These are phyloP conservation scores for Tenodera sinensis DNA, from an alignment of 2,888 invertebrate species.

Conservation along the genomic window DNA sequence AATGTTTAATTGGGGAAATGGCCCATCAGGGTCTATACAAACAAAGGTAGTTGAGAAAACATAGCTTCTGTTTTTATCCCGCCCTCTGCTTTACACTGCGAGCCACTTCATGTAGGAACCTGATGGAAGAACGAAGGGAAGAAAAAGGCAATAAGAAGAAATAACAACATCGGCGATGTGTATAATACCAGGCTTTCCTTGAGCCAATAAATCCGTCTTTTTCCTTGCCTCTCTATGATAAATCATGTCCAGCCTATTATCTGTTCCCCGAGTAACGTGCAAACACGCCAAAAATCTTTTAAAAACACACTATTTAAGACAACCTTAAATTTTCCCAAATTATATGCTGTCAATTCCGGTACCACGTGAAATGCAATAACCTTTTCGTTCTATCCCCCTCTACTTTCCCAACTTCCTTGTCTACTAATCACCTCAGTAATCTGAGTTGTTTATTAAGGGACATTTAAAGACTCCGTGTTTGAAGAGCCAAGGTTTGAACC, in stretches of 20 bases:
- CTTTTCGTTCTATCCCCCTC: neutral
- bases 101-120: conserved; percentile 17
- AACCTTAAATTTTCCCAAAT: conserved; percentile 27
- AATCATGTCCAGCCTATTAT: conserved; percentile 28
- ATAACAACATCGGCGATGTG: neutral
- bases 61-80: neutral
- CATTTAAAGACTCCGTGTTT: neutral
- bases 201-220: conserved; percentile 29
- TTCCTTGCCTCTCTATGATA: conserved; percentile 12
- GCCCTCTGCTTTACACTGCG: neutral
- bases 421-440: neutral
- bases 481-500: neutral
- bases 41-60: neutral
- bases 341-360: conserved; percentile 26
- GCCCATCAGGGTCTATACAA: conserved; percentile 1
- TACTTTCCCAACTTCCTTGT: neutral
- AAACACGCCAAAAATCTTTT: conserved; percentile 24
- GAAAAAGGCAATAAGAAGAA: neutral
- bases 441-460: neutral
- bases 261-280: conserved; percentile 8
- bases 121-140: neutral
- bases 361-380: conserved; percentile 24
- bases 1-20: conserved; percentile 16
- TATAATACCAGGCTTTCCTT: conserved; percentile 21
- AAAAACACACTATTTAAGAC: conserved; percentile 24